A percentile compares a stretch with the other conserved stretches of the same genome.
phyloP scores from a whole-genome alignment of 2,797 vertebrate genomes.

The Mallotus villosus region DNA sequence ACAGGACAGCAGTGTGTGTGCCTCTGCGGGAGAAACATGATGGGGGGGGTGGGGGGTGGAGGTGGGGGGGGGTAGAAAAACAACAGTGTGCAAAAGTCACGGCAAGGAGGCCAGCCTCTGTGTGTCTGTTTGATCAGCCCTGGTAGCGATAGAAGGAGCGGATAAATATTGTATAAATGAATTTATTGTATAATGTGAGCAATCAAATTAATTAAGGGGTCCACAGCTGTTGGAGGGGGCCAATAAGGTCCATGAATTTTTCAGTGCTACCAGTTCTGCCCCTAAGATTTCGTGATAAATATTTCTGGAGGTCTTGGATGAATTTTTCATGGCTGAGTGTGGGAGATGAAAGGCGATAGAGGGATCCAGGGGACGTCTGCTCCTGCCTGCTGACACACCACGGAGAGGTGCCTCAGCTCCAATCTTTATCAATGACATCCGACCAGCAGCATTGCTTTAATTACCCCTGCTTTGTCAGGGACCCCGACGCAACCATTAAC shows the following conservation, averaged over 20 bases:
- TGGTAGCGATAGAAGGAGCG: slow-evolving; percentile 48
- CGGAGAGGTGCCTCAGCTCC: slow-evolving; percentile 76
- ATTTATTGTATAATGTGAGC: slow-evolving; percentile 82
- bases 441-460: slow-evolving; percentile 73
- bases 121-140: slow-evolving; percentile 55
- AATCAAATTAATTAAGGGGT: slow-evolving; percentile 96
- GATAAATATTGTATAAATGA: slow-evolving; percentile 77
- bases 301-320: slow-evolving; percentile 84
- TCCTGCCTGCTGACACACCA: slow-evolving; percentile 73
- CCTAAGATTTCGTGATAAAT: slow-evolving; percentile 84
- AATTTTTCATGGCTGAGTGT: slow-evolving; percentile 82
- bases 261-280: slow-evolving; percentile 79
- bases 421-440: slow-evolving; percentile 79
- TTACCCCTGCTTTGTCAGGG: slow-evolving; percentile 73
- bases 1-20: slow-evolving; percentile 7
- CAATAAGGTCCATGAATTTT: slow-evolving; percentile 81
- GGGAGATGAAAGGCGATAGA: slow-evolving; percentile 77
- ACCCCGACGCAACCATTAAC: slow-evolving; percentile 57
- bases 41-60: not conserved
- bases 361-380: slow-evolving; percentile 72
- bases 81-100: slow-evolving; percentile 18
- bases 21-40: slow-evolving; percentile 10
- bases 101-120: slow-evolving; percentile 18
- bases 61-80: not conserved
- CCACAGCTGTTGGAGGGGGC: slow-evolving; percentile 91